Conservation (phyloP, 2,888 invertebrate species). For the Sarcophaga subvicina region DNA sequence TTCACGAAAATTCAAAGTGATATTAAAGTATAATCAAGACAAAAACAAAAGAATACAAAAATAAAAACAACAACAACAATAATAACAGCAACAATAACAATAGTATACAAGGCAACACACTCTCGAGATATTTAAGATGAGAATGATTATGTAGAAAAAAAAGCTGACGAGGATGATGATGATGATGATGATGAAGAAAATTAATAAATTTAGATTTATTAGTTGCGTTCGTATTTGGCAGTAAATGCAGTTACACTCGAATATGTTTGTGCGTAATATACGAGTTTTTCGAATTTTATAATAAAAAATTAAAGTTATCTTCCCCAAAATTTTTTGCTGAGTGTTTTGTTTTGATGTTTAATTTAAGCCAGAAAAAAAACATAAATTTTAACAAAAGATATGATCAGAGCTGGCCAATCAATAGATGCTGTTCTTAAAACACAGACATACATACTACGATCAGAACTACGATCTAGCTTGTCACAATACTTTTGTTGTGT, state of each 20-base stretch:
- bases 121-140: background rate
- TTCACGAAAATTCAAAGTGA: constrained; percentile 69
- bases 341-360: constrained; percentile 1
- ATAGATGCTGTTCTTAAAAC: background rate
- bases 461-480: too few relatives aligned
- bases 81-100: constrained; percentile 32
- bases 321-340: background rate
- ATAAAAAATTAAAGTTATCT: background rate
- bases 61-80: constrained; percentile 36
- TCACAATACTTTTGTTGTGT: too few relatives aligned
- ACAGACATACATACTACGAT: too few relatives aligned
- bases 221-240: constrained; percentile 13
- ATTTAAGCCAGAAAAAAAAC: background rate
- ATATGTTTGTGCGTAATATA: background rate
- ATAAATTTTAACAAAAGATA: constrained; percentile 4
- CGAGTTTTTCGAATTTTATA: background rate
- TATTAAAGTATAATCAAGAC: constrained; percentile 65
- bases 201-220: constrained; percentile 63
- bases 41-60: constrained; percentile 56
- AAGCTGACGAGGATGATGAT: constrained; percentile 40
- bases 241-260: constrained; percentile 21
- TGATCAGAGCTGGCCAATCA: background rate
- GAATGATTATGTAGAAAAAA: background rate
- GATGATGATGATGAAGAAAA: constrained; percentile 43
- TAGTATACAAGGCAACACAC: background rate